Conservation (phyloP, 2,113 vertebrate species). For the Dascyllus trimaculatus region DNA sequence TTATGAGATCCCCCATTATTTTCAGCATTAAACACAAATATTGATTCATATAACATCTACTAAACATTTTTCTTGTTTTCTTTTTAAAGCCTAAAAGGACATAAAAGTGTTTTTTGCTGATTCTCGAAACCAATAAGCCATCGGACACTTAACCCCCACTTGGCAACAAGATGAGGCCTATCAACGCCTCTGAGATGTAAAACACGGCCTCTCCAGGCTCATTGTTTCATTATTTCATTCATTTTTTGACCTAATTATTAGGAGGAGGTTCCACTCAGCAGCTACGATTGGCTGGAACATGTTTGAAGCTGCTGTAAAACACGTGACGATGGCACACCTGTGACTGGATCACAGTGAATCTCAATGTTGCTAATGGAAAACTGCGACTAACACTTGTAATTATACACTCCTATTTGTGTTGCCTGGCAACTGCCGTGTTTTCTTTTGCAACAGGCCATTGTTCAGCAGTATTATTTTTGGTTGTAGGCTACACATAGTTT, state of each 20-base stretch:
- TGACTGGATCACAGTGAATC: constrained; percentile 56
- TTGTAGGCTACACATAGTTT: not conserved
- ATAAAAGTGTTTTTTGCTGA: constrained; percentile 16
- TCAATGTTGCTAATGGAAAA: constrained; percentile 59
- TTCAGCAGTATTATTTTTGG: not conserved
- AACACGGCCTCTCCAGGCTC: constrained; percentile 61
- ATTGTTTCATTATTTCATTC: constrained; percentile 68
- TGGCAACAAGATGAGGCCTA: constrained; percentile 68
- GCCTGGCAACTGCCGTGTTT: constrained; percentile 66
- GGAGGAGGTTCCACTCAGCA: constrained; percentile 24
- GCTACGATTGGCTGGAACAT: constrained; percentile 48
- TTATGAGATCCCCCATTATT: not conserved
- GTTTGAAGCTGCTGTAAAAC: constrained; percentile 53
- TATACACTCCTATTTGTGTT: constrained; percentile 57
- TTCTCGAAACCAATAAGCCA: constrained; percentile 55
- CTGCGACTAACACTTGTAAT: constrained; percentile 63
- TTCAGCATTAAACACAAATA: not conserved
- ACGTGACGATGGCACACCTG: constrained; percentile 69
- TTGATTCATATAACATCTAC: not conserved
- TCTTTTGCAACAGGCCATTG: constrained; percentile 34
- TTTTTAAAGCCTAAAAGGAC: not conserved
- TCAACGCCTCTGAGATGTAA: constrained; percentile 80
- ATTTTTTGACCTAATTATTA: constrained; percentile 67
- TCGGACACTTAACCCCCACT: constrained; percentile 51
- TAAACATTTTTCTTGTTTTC: not conserved